These are phyloP conservation scores for Nebria salina DNA, from an alignment of 2,888 invertebrate species.

Conservation along the genomic window DNA sequence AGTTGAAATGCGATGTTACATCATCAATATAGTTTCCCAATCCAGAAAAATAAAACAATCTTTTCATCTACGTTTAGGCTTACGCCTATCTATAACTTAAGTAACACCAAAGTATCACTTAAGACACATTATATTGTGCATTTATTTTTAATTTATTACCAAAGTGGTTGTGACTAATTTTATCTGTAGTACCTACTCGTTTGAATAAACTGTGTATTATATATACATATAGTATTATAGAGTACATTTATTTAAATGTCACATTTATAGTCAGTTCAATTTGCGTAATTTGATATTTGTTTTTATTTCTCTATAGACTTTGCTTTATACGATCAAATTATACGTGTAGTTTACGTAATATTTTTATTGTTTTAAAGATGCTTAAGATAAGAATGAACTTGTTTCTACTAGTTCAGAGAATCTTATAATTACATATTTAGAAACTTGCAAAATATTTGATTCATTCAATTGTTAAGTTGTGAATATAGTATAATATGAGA, in stretches of 20 bases:
- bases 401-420: neutral
- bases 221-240: neutral
- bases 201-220: constrained; percentile 7
- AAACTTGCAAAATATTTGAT: no score
- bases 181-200: constrained; percentile 8
- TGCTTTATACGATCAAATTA: neutral
- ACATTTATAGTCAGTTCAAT: constrained; percentile 10
- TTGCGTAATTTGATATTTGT: constrained; percentile 33
- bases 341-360: neutral
- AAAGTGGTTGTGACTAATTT: constrained; percentile 15
- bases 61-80: neutral
- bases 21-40: neutral
- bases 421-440: no score
- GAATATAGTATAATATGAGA: neutral
- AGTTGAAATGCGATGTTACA: neutral
- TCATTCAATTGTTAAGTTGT: neutral
- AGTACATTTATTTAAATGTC: constrained; percentile 38
- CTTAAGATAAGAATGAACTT: neutral
- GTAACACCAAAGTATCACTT: neutral
- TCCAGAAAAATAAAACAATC: neutral
- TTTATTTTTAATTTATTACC: constrained; percentile 19
- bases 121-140: constrained; percentile 4
- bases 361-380: neutral
- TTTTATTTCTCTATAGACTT: neutral
- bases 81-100: neutral